These are phyloP conservation scores for Odontocolon sp. DNA, from an alignment of 2,888 invertebrate species.

Conservation along the genomic window DNA sequence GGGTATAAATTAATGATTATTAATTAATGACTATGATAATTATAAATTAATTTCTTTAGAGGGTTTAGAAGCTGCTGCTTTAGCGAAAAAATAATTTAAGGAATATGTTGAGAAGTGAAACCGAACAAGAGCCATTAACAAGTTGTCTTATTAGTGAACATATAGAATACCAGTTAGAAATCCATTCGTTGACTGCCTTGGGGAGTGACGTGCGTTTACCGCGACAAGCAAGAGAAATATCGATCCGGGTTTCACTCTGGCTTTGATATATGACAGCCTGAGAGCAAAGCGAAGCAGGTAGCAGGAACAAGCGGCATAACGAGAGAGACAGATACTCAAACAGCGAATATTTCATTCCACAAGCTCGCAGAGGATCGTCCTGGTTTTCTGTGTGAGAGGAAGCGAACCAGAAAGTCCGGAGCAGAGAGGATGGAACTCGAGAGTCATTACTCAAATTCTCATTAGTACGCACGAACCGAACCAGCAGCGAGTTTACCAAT, in stretches of 20 bases:
- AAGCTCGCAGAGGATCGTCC: constrained; percentile 32
- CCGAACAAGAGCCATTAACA: constrained; percentile 29
- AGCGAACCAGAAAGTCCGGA: constrained; percentile 64
- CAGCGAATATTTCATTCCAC: constrained; percentile 43
- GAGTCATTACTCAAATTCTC: constrained; percentile 78
- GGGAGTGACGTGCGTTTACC: constrained; percentile 55
- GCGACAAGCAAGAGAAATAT: constrained; percentile 48
- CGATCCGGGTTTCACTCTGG: constrained; percentile 43
- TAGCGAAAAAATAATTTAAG: neutral
- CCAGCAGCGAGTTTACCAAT: constrained; percentile 76
- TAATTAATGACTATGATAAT: too few species aligned
- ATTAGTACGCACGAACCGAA: constrained; percentile 74
- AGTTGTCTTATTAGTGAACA: constrained; percentile 53
- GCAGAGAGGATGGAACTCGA: constrained; percentile 67
- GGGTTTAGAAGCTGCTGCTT: too few species aligned
- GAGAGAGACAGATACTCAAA: constrained; percentile 37
- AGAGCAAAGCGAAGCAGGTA: constrained; percentile 24
- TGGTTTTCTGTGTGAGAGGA: constrained; percentile 55
- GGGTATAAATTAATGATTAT: too few species aligned
- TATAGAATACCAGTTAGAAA: constrained; percentile 51
- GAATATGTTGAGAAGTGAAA: neutral
- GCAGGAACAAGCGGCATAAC: constrained; percentile 40
- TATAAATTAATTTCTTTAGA: too few species aligned
- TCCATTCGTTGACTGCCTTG: constrained; percentile 53
- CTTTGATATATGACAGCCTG: constrained; percentile 52